Conservation (phyloP, 2,113 vertebrate genomes). For the Stigmatopora argus region DNA sequence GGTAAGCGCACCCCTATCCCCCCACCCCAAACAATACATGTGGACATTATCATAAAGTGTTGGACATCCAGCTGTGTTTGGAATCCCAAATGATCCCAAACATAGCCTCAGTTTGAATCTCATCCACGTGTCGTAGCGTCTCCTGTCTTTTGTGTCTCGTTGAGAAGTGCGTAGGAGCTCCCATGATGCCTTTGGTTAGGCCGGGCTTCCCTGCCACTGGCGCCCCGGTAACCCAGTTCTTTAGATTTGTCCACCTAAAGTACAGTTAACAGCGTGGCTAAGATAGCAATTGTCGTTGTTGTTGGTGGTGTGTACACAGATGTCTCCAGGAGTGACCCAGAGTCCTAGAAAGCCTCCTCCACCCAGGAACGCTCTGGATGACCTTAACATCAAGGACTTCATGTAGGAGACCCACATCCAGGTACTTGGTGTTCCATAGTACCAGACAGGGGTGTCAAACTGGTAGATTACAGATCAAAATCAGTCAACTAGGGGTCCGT, state of each 20-base stretch:
- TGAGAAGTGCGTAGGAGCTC: slow-evolving; percentile 77
- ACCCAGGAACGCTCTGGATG: slow-evolving; percentile 95
- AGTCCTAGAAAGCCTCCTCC: slow-evolving; percentile 94
- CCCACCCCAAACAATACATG: slow-evolving; percentile 19
- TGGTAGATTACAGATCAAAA: no score
- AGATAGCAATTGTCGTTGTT: not conserved
- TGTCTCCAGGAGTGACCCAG: slow-evolving; percentile 77
- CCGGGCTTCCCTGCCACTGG: slow-evolving; percentile 81
- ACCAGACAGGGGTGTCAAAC: not conserved
- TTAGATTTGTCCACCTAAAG: not conserved
- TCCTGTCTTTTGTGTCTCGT: slow-evolving; percentile 23
- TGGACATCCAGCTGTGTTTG: slow-evolving; percentile 28
- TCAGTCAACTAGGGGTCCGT: not conserved
- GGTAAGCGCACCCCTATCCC: slow-evolving; percentile 73
- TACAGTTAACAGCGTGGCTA: not conserved
- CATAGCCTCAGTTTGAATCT: not conserved
- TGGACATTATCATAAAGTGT: slow-evolving; percentile 49
- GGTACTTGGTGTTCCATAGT: not conserved
- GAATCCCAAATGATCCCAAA: not conserved
- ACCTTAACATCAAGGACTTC: slow-evolving; percentile 99
- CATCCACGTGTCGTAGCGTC: slow-evolving; percentile 28
- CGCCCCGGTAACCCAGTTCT: slow-evolving; percentile 64
- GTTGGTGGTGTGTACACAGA: slow-evolving; percentile 50
- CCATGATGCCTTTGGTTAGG: slow-evolving; percentile 91
- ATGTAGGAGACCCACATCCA: slow-evolving; percentile 83